Evolutionary conservation across 1,140 invertebrate genomes (phyloP).

Genomic region (Lasioglossum baleicum): DNA sequence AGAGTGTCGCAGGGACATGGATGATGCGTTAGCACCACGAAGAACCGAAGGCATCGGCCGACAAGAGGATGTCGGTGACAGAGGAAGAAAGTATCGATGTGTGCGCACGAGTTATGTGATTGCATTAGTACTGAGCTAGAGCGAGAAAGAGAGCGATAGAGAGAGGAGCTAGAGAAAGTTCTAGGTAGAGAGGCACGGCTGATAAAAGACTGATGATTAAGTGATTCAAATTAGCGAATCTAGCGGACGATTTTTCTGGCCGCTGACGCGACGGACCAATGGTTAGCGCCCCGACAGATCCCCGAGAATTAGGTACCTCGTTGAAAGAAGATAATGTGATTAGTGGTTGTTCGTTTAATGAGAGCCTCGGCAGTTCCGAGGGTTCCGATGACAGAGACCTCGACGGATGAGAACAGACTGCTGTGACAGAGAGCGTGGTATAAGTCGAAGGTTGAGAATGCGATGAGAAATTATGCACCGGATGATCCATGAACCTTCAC

Average conservation of each 20-base stretch:
- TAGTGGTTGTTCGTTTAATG: conserved; percentile 22
- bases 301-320: conserved; percentile 7
- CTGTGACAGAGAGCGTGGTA: background rate
- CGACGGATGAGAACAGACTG: background rate
- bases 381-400: background rate
- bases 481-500: conserved; percentile 35
- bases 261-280: background rate
- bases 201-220: background rate
- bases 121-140: conserved; percentile 23
- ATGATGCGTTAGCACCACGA: conserved; percentile 22
- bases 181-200: too few species aligned
- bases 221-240: conserved; percentile 23
- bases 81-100: conserved; percentile 20
- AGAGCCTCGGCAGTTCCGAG: background rate
- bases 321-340: conserved; percentile 19
- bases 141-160: too few species aligned
- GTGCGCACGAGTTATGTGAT: conserved; percentile 28
- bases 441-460: conserved; percentile 30
- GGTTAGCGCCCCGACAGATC: conserved; percentile 21
- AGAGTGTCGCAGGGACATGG: conserved; percentile 3
- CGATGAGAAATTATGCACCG: conserved; percentile 37
- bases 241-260: background rate
- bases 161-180: too few species aligned
- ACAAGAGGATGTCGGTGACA: conserved; percentile 9
- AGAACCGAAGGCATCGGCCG: conserved; percentile 8